Conservation (phyloP, 2,797 vertebrate species). For the Betta splendens region DNA sequence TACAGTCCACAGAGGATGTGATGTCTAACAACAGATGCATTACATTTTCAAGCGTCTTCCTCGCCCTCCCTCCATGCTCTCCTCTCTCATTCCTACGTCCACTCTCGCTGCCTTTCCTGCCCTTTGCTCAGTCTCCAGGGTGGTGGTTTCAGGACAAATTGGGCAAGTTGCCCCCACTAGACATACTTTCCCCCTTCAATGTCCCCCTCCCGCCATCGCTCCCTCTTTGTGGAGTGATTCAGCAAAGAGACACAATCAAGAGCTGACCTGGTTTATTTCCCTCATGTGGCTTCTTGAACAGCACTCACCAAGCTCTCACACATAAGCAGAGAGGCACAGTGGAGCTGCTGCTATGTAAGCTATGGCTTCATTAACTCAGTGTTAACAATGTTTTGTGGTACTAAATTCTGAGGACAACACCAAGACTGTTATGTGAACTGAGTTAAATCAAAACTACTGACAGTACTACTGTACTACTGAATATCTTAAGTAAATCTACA, state of each 20-base stretch:
- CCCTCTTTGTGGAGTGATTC: constrained; percentile 34
- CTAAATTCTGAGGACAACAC: constrained; percentile 6
- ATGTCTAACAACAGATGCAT: constrained; percentile 4
- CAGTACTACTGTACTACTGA: no score
- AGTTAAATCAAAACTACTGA: no score
- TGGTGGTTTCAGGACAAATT: constrained; percentile 37
- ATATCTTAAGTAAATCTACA: constrained; percentile 1
- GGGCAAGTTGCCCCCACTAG: constrained; percentile 44
- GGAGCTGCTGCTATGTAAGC: constrained; percentile 44
- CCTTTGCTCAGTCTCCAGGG: constrained; percentile 27
- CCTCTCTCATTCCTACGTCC: not conserved
- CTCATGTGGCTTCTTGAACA: constrained; percentile 45
- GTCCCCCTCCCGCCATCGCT: constrained; percentile 1
- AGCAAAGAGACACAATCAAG: constrained; percentile 22
- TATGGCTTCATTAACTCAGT: constrained; percentile 30
- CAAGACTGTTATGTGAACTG: not conserved
- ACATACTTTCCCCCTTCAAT: constrained; percentile 11
- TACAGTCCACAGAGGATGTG: constrained; percentile 13
- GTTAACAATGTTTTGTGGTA: constrained; percentile 14
- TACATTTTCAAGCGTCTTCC: constrained; percentile 7
- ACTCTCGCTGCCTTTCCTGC: constrained; percentile 5
- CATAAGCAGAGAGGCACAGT: constrained; percentile 54
- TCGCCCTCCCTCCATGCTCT: not conserved
- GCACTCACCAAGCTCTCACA: constrained; percentile 52
- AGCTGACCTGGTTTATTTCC: constrained; percentile 26